Evolutionary conservation across 2,113 vertebrate genomes (phyloP), one percentile per base, ranked within the genome.

Genomic region (Carettochelys insculpta): DNA sequence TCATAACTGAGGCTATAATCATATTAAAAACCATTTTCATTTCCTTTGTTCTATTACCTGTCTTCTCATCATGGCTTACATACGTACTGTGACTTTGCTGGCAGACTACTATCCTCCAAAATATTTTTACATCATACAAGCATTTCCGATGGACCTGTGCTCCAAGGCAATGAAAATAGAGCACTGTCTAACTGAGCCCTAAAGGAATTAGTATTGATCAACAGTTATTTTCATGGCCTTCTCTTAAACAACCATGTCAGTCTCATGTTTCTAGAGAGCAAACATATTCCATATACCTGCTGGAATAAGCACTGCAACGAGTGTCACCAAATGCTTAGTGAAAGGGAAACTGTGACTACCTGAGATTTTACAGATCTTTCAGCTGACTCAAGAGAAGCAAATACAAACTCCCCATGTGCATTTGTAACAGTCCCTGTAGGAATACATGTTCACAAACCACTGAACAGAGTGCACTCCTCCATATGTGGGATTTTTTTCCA

Each of bases 1-100:
- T 27, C 1, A 0, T 48, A 53, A 0, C 0, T 0, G 65, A 3
- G 2, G 79, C 34, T 8, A 20, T 43, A 68, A 68, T 68, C n/a
- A 34, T 68, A 45, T 75, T 45, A 25, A 75, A 71, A 68, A 75
- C 22, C 25, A 75, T 75, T 75, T 75, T 75, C 43, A 29, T 3
- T 75, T 75, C 13, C 41, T 75, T 12, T 75, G 11, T 45, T 27
- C 71, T 11, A 45, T 75, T 29, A 29, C 71, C 43, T 41, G 16
- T 45, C 61, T 68, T 68, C 71, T 75, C 71, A 75, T 22, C 25
- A 68, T 3, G 9, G 34, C n/a, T 34, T 68, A 68, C 5, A 38
- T 34, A 68, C 38, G n/a, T 68, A 22, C n/a, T 38, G 19, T 22
- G 61, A 27, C 41, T 45, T 12, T 45, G 25, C 71, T 45, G 71